Conservation (phyloP, 1,140 invertebrate species). For the Brachionus angularis region DNA sequence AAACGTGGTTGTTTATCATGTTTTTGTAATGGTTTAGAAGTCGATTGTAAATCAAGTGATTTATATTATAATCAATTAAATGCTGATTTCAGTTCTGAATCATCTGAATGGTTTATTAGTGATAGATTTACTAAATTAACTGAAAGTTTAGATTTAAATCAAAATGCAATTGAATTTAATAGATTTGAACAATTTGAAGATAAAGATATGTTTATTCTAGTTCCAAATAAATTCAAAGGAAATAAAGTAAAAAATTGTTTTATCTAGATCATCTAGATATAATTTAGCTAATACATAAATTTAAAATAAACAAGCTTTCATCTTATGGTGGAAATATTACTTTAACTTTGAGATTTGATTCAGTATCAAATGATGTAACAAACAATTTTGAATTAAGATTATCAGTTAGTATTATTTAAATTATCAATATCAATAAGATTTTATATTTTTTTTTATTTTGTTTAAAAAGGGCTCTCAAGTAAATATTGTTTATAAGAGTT, state of each 20-base stretch:
- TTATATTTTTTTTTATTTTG: constrained; percentile 14
- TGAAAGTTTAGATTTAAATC: background rate
- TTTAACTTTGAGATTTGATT: constrained; percentile 10
- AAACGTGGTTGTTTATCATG: constrained; percentile 64
- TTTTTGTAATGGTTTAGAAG: constrained; percentile 41
- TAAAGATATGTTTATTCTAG: constrained; percentile 19
- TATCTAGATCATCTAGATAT: background rate
- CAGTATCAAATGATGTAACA: background rate
- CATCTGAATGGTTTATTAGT: constrained; percentile 6
- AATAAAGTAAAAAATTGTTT: constrained; percentile 18
- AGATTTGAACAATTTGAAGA: constrained; percentile 5
- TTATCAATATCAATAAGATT: too few relatives aligned
- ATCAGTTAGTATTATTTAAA: too few relatives aligned
- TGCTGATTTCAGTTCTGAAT: constrained; percentile 14
- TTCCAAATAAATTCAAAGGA: constrained; percentile 4
- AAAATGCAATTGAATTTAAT: constrained; percentile 3
- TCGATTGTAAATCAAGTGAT: constrained; percentile 25
- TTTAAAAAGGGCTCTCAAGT: constrained; percentile 69
- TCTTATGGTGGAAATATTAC: constrained; percentile 32
- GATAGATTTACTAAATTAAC: constrained; percentile 18
- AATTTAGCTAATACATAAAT: too few relatives aligned
- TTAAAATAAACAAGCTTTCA: background rate
- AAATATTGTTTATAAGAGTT: constrained; percentile 67
- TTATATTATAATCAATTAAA: background rate
- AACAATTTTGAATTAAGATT: constrained; percentile 27